phyloP scores from a whole-genome alignment of 2,797 vertebrate genomes.

The Pitangus sulphuratus region DNA sequence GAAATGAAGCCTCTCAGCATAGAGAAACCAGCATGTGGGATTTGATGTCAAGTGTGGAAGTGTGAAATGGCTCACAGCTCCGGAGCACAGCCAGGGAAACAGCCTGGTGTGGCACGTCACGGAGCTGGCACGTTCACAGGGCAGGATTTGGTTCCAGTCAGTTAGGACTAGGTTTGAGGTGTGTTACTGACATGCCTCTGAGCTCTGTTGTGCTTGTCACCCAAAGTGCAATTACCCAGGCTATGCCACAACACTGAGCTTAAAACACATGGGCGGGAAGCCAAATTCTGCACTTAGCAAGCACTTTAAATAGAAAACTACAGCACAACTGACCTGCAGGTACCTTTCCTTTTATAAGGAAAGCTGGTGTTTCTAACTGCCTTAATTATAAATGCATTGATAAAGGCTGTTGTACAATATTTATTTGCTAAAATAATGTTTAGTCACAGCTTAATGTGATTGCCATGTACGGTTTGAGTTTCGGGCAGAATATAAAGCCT shows the following conservation, averaged over 20 bases:
- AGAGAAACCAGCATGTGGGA: not conserved
- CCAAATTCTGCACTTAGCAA: slow-evolving; percentile 41
- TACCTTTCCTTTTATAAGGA: not conserved
- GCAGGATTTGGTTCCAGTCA: not conserved
- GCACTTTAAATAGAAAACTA: slow-evolving; percentile 60
- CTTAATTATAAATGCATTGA: not conserved
- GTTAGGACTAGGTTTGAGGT: not conserved
- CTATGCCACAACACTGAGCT: slow-evolving; percentile 27
- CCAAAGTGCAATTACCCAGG: slow-evolving; percentile 11
- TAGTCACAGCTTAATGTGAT: not conserved
- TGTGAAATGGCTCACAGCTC: not conserved
- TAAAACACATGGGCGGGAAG: slow-evolving; percentile 26
- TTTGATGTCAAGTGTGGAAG: not conserved
- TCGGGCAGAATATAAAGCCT: not conserved
- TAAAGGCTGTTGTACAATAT: not conserved
- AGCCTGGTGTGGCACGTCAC: accelerated
- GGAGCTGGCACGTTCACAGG: accelerated
- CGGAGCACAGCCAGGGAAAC: not conserved
- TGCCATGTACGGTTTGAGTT: not conserved
- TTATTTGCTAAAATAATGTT: not conserved
- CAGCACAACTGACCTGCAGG: slow-evolving; percentile 25
- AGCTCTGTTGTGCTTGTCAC: slow-evolving; percentile 44
- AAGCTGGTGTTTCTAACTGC: not conserved
- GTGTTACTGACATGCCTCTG: not conserved
- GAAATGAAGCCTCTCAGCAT: not conserved